Conservation (phyloP, 2,888 invertebrate species). For the Craniophora ligustri region DNA sequence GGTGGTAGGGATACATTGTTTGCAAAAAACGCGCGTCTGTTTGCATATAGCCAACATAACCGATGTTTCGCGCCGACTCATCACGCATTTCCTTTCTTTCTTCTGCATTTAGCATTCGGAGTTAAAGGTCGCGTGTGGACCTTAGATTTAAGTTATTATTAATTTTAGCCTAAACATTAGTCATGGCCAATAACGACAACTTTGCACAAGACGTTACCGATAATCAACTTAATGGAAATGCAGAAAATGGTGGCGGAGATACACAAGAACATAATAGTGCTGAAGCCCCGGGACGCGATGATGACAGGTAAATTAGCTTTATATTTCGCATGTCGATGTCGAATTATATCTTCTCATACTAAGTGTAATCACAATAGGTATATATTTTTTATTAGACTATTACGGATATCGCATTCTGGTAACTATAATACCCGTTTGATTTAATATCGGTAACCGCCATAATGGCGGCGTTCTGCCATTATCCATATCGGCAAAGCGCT, state of each 20-base stretch:
- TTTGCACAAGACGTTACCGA: slow-evolving; percentile 93
- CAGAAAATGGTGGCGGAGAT: slow-evolving; percentile 91
- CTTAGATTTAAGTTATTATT: slow-evolving; percentile 83
- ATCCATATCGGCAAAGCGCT: slow-evolving; percentile 71
- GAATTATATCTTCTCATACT: slow-evolving; percentile 23
- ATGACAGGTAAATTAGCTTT: slow-evolving; percentile 91
- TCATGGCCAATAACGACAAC: slow-evolving; percentile 93
- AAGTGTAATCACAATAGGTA: slow-evolving; percentile 40
- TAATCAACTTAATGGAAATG: slow-evolving; percentile 90
- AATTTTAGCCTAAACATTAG: slow-evolving; percentile 88
- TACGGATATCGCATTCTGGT: slow-evolving; percentile 60
- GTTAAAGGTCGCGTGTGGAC: slow-evolving; percentile 85
- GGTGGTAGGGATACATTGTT: slow-evolving; percentile 55
- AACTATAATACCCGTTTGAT: slow-evolving; percentile 68
- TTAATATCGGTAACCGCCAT: slow-evolving; percentile 69
- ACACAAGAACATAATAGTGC: slow-evolving; percentile 92
- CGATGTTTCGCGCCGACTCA: slow-evolving; percentile 77
- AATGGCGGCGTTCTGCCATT: slow-evolving; percentile 86
- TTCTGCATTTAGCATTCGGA: slow-evolving; percentile 87
- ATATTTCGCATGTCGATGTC: slow-evolving; percentile 32
- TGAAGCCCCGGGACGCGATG: slow-evolving; percentile 93
- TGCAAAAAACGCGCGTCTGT: slow-evolving; percentile 69
- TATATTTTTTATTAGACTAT: slow-evolving; percentile 12
- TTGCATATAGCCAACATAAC: slow-evolving; percentile 67
- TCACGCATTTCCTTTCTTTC: slow-evolving; percentile 76